Conservation (phyloP, 2,888 invertebrate species). For the Pterobdella sp. region DNA sequence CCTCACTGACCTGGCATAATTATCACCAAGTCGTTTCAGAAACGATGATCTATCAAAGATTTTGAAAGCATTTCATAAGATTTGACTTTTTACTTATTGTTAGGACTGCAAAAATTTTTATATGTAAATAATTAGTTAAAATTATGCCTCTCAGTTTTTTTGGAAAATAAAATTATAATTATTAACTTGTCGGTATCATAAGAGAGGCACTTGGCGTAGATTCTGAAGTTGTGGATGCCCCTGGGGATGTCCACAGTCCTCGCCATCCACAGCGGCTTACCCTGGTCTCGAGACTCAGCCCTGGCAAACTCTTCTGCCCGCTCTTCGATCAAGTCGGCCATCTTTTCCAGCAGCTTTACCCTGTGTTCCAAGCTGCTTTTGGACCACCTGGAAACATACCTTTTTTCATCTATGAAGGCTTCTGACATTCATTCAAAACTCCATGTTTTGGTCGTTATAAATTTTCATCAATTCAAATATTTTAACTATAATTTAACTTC, state of each 20-base stretch:
- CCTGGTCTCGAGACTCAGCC: conserved; percentile 56
- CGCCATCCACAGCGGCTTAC: conserved; percentile 55
- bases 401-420: no score
- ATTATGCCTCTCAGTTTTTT: not conserved
- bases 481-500: no score
- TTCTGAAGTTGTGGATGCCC: conserved; percentile 55
- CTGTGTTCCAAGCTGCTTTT: conserved; percentile 49
- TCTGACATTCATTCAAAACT: no score
- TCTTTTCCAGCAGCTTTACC: conserved; percentile 50
- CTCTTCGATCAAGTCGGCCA: conserved; percentile 55
- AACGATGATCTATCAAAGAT: no score
- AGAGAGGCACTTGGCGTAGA: conserved; percentile 53
- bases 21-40: no score
- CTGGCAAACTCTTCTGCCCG: conserved; percentile 53
- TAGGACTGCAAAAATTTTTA: not conserved
- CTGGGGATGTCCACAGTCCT: conserved; percentile 55
- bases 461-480: no score
- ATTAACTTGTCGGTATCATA: conserved; percentile 51
- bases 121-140: not conserved
- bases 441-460: no score
- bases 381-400: conserved; percentile 56
- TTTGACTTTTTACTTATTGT: not conserved
- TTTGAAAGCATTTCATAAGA: no score
- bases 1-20: conserved; percentile 38
- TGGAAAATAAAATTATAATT: not conserved